Evolutionary conservation across 2,888 invertebrate genomes (phyloP).

Genomic region (Callyntrura guangdongensis): DNA sequence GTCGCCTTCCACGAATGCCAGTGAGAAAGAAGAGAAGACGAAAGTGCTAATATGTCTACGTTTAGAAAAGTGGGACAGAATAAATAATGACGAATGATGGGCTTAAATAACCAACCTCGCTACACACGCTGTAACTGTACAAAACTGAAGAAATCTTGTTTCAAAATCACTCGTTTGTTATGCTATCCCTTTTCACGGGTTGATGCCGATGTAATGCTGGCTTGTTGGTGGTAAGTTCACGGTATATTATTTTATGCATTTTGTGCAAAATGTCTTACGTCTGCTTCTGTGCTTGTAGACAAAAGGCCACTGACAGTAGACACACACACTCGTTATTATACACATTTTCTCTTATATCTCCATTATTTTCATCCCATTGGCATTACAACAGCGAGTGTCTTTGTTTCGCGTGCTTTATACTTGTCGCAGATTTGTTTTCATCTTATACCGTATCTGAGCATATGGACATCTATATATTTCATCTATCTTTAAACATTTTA

Average conservation of each 20-base stretch:
- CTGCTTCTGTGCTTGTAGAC: too few species aligned
- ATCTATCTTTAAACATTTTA: constrained; percentile 25
- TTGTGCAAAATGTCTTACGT: neutral
- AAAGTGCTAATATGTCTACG: constrained; percentile 20
- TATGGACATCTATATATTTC: too few species aligned
- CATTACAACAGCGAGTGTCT: too few species aligned
- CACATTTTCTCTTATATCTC: constrained; percentile 12
- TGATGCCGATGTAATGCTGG: neutral
- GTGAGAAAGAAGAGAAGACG: constrained; percentile 25
- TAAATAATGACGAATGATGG: constrained; percentile 66
- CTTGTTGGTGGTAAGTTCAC: constrained; percentile 2
- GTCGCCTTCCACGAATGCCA: neutral
- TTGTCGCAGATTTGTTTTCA: neutral
- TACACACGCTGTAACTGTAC: neutral
- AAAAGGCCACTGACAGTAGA: too few species aligned
- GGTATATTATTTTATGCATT: neutral
- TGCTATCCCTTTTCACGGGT: neutral
- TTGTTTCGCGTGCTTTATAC: constrained; percentile 23
- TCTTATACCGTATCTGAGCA: too few species aligned
- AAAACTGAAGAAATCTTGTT: constrained; percentile 1
- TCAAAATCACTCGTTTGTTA: neutral
- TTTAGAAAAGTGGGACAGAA: constrained; percentile 63
- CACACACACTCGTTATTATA: too few species aligned
- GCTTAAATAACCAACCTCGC: constrained; percentile 46
- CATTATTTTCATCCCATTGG: neutral